Evolutionary conservation across 2,797 vertebrate species (phyloP).

Genomic region (Paguma larvata): DNA sequence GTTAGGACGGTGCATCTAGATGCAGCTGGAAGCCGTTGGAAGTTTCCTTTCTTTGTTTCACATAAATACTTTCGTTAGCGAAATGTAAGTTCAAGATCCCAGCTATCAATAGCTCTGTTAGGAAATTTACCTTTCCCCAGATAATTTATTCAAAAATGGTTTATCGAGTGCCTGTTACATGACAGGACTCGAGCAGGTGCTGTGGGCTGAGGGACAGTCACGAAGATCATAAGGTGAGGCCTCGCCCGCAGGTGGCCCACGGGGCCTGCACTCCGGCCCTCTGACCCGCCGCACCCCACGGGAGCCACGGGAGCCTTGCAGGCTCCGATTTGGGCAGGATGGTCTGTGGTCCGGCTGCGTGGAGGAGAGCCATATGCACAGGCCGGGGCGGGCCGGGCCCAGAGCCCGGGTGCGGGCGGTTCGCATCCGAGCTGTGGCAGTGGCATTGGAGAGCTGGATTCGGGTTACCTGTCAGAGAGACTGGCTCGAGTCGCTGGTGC

Average conservation of each 20-base stretch:
- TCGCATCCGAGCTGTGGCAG: no score
- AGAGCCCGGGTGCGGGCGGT: accelerated
- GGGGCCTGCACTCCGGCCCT: accelerated
- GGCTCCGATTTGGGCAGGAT: not conserved
- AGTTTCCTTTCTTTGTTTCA: not conserved
- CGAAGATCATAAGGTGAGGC: not conserved
- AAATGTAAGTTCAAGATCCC: not conserved
- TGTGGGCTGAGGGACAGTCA: not conserved
- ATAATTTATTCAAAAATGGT: not conserved
- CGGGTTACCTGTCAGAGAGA: not conserved
- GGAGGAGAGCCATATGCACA: accelerated
- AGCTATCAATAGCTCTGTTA: not conserved
- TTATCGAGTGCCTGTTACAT: not conserved
- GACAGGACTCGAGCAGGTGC: not conserved
- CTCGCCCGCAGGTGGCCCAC: accelerated
- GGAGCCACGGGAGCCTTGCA: not conserved
- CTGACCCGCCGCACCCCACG: accelerated
- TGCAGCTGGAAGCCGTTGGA: not conserved
- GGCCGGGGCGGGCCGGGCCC: accelerated
- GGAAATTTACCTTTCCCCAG: not conserved
- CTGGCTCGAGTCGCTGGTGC: not conserved
- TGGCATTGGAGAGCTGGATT: not conserved
- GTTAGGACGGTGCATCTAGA: not conserved
- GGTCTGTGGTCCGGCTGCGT: no score
- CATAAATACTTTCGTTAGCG: not conserved